phyloP scores from a whole-genome alignment of 2,113 vertebrate species.

The Phylloscopus trochilus region DNA sequence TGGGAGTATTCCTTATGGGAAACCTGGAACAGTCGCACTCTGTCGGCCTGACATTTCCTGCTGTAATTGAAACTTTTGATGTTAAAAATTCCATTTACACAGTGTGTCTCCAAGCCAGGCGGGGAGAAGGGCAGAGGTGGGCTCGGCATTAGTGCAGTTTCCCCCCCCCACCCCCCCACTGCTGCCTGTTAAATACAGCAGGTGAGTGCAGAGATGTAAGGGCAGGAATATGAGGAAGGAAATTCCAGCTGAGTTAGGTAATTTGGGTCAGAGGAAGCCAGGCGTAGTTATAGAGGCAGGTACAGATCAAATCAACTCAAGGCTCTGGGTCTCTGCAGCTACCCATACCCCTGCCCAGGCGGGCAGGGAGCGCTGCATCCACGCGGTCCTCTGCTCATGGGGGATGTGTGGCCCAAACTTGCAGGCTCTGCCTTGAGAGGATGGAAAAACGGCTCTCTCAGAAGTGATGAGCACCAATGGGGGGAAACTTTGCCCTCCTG shows the following conservation, averaged over 20 bases:
- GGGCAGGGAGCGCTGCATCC: neutral
- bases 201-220: conserved; percentile 43
- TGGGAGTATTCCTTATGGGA: conserved; percentile 53
- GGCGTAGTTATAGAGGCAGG: conserved; percentile 24
- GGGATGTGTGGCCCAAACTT: neutral
- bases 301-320: conserved; percentile 25
- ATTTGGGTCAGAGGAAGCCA: conserved; percentile 61
- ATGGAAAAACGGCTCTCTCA: neutral
- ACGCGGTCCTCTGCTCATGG: rapidly evolving
- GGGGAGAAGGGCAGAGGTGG: conserved; percentile 2
- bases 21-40: conserved; percentile 50
- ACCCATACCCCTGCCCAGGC: neutral
- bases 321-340: neutral
- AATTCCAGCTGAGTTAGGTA: conserved; percentile 61
- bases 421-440: neutral
- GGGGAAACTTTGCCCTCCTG: neutral
- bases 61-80: conserved; percentile 58
- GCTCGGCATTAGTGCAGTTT: neutral
- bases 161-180: neutral
- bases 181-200: conserved; percentile 37
- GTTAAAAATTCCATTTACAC: conserved; percentile 50
- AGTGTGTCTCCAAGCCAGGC: conserved; percentile 27
- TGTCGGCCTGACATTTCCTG: conserved; percentile 60
- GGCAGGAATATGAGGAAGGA: conserved; percentile 62
- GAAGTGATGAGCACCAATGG: neutral